Evolutionary conservation across 2,797 vertebrate genomes (phyloP).

Genomic region (Rhinatrema bivittatum): DNA sequence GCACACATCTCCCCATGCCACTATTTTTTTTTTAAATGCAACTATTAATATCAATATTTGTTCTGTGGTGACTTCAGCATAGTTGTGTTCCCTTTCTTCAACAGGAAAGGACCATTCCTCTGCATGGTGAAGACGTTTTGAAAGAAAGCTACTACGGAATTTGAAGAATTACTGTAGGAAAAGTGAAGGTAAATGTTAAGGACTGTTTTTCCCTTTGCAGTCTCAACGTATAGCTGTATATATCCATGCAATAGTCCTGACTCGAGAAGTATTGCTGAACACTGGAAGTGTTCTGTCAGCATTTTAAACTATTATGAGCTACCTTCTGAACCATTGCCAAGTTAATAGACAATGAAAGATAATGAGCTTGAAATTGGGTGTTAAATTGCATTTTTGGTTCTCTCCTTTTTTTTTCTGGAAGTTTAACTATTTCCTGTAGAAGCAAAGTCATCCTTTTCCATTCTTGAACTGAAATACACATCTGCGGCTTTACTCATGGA

Average conservation of each 20-base stretch:
- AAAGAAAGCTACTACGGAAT: slow-evolving; percentile 15
- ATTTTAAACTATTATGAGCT: slow-evolving; percentile 79
- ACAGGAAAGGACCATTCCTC: background rate
- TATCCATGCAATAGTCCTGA: slow-evolving; percentile 40
- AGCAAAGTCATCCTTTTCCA: slow-evolving; percentile 52
- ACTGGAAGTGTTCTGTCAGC: slow-evolving; percentile 71
- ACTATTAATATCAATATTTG: background rate
- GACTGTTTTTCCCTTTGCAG: slow-evolving; percentile 36
- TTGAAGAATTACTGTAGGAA: slow-evolving; percentile 15
- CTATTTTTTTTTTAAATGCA: background rate
- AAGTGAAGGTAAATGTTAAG: slow-evolving; percentile 30
- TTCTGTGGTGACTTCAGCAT: background rate
- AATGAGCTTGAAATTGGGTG: slow-evolving; percentile 83
- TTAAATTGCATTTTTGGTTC: slow-evolving; percentile 79
- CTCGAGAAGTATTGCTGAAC: slow-evolving; percentile 53
- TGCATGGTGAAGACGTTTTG: background rate
- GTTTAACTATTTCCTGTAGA: slow-evolving; percentile 72
- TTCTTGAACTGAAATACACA: too few species aligned
- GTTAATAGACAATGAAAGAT: slow-evolving; percentile 85
- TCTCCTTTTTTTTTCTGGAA: slow-evolving; percentile 49
- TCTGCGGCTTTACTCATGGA: too few species aligned
- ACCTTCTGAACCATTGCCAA: slow-evolving; percentile 77
- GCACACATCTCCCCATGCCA: background rate
- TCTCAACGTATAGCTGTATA: slow-evolving; percentile 20
- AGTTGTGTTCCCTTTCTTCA: background rate